Conservation (phyloP, 2,113 vertebrate genomes). For the Nothobranchius furzeri region DNA sequence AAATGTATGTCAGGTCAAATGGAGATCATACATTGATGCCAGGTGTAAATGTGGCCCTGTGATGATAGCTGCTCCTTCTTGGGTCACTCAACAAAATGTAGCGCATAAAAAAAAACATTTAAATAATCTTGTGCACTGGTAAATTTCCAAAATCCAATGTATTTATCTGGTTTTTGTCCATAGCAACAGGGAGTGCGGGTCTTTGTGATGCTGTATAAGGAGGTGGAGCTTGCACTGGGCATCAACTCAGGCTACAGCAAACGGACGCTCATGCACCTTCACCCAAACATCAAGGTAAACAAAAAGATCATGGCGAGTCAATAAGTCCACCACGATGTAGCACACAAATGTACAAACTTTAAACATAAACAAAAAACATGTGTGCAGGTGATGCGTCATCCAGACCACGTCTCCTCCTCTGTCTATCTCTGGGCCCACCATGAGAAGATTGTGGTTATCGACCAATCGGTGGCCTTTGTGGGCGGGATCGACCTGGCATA, state of each 20-base stretch:
- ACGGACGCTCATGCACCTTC: conserved; percentile 85
- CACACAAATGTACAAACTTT: too few species aligned
- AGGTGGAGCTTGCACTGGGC: conserved; percentile 94
- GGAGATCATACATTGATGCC: too few species aligned
- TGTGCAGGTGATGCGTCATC: conserved; percentile 93
- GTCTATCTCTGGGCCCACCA: conserved; percentile 96
- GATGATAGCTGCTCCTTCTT: too few species aligned
- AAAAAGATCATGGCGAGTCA: background rate
- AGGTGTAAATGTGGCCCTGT: too few species aligned
- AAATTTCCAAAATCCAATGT: background rate
- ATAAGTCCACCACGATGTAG: too few species aligned
- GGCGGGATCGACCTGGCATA: conserved; percentile 94
- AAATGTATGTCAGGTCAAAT: too few species aligned
- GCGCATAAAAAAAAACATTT: too few species aligned
- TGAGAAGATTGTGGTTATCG: conserved; percentile 89
- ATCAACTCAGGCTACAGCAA: conserved; percentile 99
- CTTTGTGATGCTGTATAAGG: conserved; percentile 97
- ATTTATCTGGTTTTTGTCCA: conserved; percentile 10
- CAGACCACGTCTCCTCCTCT: conserved; percentile 92
- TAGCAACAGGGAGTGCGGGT: conserved; percentile 95
- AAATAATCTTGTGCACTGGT: too few species aligned
- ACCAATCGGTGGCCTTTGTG: conserved; percentile 91
- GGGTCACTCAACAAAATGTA: too few species aligned
- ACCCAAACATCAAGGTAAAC: conserved; percentile 92
- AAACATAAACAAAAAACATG: too few species aligned